phyloP scores from a whole-genome alignment of 2,797 vertebrate genomes.

The Hephaestus fuliginosus region DNA sequence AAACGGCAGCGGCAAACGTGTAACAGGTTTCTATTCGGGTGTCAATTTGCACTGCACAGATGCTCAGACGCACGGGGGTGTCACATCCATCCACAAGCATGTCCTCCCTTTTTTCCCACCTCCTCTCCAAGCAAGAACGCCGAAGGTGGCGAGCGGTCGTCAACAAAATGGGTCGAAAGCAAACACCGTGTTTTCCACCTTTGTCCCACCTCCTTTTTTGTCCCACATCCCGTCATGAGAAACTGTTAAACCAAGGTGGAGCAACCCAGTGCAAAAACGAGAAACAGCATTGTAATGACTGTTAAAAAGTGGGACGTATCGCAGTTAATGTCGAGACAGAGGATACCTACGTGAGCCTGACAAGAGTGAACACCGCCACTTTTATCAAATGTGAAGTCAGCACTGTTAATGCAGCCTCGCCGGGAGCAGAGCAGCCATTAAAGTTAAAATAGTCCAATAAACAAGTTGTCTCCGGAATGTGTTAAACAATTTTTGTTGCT shows the following conservation, averaged over 20 bases:
- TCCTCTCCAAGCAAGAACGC: constrained; percentile 4
- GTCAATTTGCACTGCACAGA: constrained; percentile 12
- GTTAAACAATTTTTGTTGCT: neutral
- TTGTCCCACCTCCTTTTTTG: neutral
- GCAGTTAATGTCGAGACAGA: neutral
- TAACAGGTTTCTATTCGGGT: neutral
- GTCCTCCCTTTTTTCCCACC: neutral
- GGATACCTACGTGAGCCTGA: neutral
- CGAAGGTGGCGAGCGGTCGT: neutral
- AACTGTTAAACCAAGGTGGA: neutral
- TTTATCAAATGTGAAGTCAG: constrained; percentile 19
- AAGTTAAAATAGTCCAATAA: constrained; percentile 6
- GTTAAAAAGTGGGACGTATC: neutral
- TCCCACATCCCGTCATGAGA: neutral
- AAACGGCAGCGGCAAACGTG: neutral
- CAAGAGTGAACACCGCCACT: neutral
- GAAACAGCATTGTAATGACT: neutral
- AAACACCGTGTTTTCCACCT: constrained; percentile 2
- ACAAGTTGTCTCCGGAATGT: neutral
- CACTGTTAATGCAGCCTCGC: neutral
- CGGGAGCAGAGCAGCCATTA: neutral
- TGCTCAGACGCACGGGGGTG: neutral
- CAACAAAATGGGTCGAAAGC: constrained; percentile 4
- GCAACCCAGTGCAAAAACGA: no score
- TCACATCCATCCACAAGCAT: constrained; percentile 4